phyloP scores from a whole-genome alignment of 2,888 invertebrate species.

The Hoplodrina ambigua region DNA sequence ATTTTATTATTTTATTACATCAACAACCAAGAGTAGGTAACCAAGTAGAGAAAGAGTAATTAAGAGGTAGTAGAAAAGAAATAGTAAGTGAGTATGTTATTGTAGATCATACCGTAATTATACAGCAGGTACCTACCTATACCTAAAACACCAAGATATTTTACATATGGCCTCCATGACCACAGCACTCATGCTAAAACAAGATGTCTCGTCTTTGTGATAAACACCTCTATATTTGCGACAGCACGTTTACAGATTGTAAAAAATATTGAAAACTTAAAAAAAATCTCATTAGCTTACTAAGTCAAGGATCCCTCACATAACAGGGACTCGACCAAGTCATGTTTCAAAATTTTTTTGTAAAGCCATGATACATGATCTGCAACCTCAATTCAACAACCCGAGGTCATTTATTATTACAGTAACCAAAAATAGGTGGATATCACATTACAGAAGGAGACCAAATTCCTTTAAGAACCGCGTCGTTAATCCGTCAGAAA shows the following conservation, averaged over 20 bases:
- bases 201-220: neutral
- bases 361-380: constrained; percentile 7
- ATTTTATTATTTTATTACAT: too few species aligned
- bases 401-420: constrained; percentile 57
- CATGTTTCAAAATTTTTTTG: constrained; percentile 9
- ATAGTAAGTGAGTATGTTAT: too few species aligned
- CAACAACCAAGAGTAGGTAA: too few species aligned
- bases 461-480: constrained; percentile 68
- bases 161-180: constrained; percentile 4
- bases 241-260: neutral
- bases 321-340: neutral
- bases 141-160: neutral
- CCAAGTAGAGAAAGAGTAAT: too few species aligned
- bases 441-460: constrained; percentile 57
- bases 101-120: neutral
- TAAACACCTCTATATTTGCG: constrained; percentile 2
- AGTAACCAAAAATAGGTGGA: constrained; percentile 46
- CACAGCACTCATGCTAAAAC: neutral
- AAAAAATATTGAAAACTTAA: neutral
- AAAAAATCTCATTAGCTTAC: neutral
- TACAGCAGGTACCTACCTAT: neutral
- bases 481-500: constrained; percentile 75
- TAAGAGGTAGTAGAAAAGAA: too few species aligned
- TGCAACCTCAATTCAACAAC: constrained; percentile 24
- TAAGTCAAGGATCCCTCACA: neutral